A percentile compares a stretch with the other conserved stretches of the same genome.
Evolutionary conservation across 2,113 vertebrate species (phyloP).

Genomic region (Grammomys surdaster): DNA sequence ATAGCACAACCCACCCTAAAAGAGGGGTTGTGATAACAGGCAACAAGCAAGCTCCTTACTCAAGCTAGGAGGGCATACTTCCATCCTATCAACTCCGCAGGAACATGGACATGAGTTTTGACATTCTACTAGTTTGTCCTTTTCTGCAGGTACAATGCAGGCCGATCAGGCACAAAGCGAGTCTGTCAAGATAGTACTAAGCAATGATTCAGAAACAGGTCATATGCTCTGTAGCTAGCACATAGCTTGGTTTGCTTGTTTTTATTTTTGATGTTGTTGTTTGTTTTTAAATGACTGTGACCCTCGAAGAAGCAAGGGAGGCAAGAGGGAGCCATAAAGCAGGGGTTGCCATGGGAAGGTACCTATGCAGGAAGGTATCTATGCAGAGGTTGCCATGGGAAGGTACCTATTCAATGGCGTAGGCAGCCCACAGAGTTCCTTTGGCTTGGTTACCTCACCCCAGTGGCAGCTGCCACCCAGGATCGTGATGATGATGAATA

Average conservation of each 20-base stretch:
- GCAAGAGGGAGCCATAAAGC: background rate
- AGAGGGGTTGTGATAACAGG: background rate
- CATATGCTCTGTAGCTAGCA: background rate
- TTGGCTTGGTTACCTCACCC: background rate
- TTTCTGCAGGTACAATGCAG: background rate
- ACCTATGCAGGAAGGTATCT: too few species aligned
- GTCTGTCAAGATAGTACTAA: background rate
- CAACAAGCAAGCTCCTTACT: background rate
- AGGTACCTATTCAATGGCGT: background rate
- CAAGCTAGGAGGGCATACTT: background rate
- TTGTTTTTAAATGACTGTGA: background rate
- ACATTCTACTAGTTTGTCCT: background rate
- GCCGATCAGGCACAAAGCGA: background rate
- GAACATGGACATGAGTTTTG: background rate
- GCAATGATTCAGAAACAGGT: background rate
- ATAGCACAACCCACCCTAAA: background rate
- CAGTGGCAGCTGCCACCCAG: background rate
- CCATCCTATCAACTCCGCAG: background rate
- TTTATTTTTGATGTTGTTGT: background rate
- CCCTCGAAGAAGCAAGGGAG: background rate
- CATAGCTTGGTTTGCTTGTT: background rate
- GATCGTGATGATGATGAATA: background rate
- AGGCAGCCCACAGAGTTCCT: background rate
- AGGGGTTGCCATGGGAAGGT: background rate
- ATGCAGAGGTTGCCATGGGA: too few species aligned